Conservation (phyloP, 2,797 vertebrate genomes). For the Siniperca scherzeri region DNA sequence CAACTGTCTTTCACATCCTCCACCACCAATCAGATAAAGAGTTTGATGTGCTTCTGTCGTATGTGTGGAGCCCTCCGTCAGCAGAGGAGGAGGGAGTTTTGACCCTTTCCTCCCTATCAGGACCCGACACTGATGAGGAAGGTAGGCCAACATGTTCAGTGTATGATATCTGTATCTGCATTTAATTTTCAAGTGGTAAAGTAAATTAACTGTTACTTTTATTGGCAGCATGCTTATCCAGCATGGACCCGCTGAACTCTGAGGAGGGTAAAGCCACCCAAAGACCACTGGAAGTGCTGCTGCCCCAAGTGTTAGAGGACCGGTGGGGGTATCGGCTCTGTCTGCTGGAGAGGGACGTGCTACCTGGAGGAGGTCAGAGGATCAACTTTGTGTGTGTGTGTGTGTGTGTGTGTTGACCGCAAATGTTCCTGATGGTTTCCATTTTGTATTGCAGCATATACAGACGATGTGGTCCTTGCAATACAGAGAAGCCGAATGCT, state of each 20-base stretch:
- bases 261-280: conserved; percentile 8
- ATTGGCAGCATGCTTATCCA: conserved; percentile 25
- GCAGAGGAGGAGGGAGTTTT: conserved; percentile 13
- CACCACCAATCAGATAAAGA: conserved; percentile 85
- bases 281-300: conserved; percentile 71
- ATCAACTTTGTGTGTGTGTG: not conserved
- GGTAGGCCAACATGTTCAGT: conserved; percentile 31
- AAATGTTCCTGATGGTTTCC: not conserved
- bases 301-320: conserved; percentile 89
- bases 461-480: conserved; percentile 88
- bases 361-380: conserved; percentile 91
- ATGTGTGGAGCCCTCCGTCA: conserved; percentile 74
- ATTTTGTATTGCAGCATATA: conserved; percentile 84
- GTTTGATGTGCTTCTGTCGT: conserved; percentile 92
- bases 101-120: not conserved
- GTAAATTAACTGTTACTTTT: not conserved
- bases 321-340: conserved; percentile 90
- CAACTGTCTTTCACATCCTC: not conserved
- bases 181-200: not conserved
- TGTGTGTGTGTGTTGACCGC: not conserved
- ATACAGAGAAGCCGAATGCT: conserved; percentile 89
- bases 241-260: not conserved
- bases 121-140: conserved; percentile 17
- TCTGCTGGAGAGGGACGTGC: conserved; percentile 91
- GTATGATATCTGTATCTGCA: not conserved